A percentile compares a stretch with the other conserved stretches of the same genome.
Evolutionary conservation across 2,113 vertebrate genomes (phyloP).

Genomic region (Bujurquina vittata): DNA sequence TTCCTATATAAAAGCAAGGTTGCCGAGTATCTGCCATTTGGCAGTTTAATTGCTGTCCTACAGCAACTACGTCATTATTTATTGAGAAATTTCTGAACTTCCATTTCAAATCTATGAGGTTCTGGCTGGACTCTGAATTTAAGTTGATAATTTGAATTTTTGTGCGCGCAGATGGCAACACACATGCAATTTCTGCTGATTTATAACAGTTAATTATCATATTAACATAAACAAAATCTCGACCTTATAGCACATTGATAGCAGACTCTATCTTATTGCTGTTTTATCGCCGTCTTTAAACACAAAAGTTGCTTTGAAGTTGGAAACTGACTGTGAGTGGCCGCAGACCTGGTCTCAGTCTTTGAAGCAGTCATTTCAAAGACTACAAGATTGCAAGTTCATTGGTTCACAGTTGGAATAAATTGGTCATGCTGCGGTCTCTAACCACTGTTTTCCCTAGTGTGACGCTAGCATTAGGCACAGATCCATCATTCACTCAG

Average conservation of each 20-base stretch:
- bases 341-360: background rate
- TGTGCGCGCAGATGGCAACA: no score
- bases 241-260: background rate
- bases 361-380: background rate
- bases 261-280: background rate
- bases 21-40: no score
- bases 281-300: fast-evolving
- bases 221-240: no score
- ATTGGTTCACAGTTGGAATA: background rate
- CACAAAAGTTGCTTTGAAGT: background rate
- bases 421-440: background rate
- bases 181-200: no score
- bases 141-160: no score
- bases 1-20: no score
- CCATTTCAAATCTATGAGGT: no score
- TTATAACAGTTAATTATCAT: no score
- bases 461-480: background rate
- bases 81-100: no score
- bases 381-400: background rate
- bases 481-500: background rate
- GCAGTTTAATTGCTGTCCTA: no score
- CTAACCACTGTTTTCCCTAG: background rate
- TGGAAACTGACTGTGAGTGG: background rate
- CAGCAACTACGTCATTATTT: no score
- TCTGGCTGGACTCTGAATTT: no score